Base-by-base conservation (phyloP, 2,888 invertebrate species). In the Gari tellinella region DNA sequence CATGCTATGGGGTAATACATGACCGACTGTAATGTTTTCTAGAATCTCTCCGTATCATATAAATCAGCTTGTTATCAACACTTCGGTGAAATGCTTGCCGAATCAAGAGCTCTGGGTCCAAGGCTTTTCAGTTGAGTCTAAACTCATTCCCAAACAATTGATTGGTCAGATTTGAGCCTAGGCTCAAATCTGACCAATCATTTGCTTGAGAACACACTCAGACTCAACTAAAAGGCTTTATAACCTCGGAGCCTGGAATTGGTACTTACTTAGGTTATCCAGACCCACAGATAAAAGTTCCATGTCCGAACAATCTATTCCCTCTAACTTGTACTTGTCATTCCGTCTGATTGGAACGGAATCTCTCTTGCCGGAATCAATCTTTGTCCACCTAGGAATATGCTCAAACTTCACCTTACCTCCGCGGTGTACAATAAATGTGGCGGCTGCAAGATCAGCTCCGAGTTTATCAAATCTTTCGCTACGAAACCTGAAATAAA, bases 361-460 rank as follows among this genome's bases (percentile, higher is more conserved):
- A 48, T 19, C 14, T 48, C 1, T 48, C 48, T 23, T 66, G n/a
- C 31, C 41, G 84, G 94, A 92, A 52, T 94, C 94, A 72, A 93
- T 91, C 25, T 84, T 82, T 19, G 93, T 85, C 95, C 95, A 95
- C 0, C 91, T 81, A 8, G 92, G 83, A 1, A 92, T 89, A 17
- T 92, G 93, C 7, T 89, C 83, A 85, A 95, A 94, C 82, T 95
- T 96, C 0, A 97, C 94, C 66, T 94, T 93, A 1, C 96, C 97
- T n/a, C 94, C 94, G 31, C 96, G 94, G 89, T 93, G 93, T 1
- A 96, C 93, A 53, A 98, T 92, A 91, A 97, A 98, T 93, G 97
- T 96, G 10, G 98, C 95, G 0, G 96, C 95, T 1, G 96, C 97
- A 79, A 99, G 92, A 91, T 99, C 96, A 40, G 95, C 93, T 0